Evolutionary conservation across 1,140 invertebrate genomes (phyloP).

Genomic region (Nomia melanderi): DNA sequence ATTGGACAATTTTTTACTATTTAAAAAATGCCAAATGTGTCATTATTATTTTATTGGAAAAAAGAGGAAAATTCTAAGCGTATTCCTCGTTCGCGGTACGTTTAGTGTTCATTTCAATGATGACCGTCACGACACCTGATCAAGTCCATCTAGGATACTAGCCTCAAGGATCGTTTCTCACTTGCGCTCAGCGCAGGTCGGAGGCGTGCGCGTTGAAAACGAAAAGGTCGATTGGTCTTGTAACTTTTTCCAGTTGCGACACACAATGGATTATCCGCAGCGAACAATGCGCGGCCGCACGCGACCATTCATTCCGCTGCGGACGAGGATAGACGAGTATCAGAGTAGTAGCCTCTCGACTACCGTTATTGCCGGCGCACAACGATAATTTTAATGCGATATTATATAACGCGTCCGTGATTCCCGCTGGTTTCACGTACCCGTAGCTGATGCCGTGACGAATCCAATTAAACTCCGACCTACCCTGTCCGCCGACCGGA

Average conservation of each 20-base stretch:
- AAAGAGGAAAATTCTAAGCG: too few relatives aligned
- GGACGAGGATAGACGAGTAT: neutral
- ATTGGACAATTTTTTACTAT: too few relatives aligned
- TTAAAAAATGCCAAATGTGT: too few relatives aligned
- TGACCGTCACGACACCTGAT: neutral
- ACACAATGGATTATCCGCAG: conserved; percentile 28
- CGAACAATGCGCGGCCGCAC: conserved; percentile 38
- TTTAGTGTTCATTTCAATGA: too few relatives aligned
- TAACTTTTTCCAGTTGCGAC: conserved; percentile 28
- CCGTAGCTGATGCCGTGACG: conserved; percentile 1
- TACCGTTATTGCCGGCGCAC: conserved; percentile 36
- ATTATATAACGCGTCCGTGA: conserved; percentile 26
- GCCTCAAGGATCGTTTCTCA: too few relatives aligned
- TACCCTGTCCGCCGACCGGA: too few relatives aligned
- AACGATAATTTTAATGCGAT: conserved; percentile 37
- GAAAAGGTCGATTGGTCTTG: conserved; percentile 30
- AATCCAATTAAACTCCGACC: conserved; percentile 24
- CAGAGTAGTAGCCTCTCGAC: conserved; percentile 7
- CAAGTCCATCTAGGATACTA: neutral
- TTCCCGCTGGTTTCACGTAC: neutral
- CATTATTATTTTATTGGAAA: too few relatives aligned
- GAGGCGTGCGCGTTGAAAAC: conserved; percentile 17
- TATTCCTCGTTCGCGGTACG: too few relatives aligned
- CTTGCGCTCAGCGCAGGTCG: too few relatives aligned
- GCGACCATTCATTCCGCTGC: conserved; percentile 22